Percentiles rank a stretch among this genome's conserved stretches.
Evolutionary conservation across 2,888 invertebrate genomes (phyloP).

Genomic region (Poecilobothrus nobilitatus): DNA sequence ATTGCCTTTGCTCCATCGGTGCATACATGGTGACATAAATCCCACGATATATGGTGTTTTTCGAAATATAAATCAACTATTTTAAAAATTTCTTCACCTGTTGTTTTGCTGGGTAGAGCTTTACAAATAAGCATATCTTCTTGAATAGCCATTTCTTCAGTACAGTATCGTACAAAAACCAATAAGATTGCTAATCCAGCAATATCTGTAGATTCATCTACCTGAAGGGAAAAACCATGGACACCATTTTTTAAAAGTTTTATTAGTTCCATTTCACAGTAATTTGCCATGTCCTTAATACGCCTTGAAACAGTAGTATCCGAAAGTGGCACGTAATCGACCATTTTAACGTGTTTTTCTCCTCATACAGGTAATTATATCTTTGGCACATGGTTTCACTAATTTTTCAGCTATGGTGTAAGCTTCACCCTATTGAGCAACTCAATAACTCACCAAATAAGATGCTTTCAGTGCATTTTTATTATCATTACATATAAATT

Average conservation of each 20-base stretch:
- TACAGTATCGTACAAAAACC: conserved; percentile 5
- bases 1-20: too few relatives aligned
- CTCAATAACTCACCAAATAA: conserved; percentile 8
- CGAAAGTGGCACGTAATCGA: not conserved
- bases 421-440: conserved; percentile 9
- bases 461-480: conserved; percentile 9
- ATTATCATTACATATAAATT: not conserved
- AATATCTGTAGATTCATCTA: conserved; percentile 1
- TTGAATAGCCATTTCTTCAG: not conserved
- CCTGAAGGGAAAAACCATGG: not conserved
- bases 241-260: not conserved
- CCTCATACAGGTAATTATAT: not conserved
- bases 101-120: not conserved
- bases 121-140: conserved; percentile 2
- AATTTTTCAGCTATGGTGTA: conserved; percentile 11
- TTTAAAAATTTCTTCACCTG: conserved; percentile 8
- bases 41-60: too few relatives aligned
- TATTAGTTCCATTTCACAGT: not conserved
- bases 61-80: too few relatives aligned
- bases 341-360: not conserved
- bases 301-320: not conserved
- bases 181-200: not conserved
- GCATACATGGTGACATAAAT: too few relatives aligned
- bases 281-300: conserved; percentile 4
- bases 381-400: conserved; percentile 4